Base-by-base conservation (phyloP, 2,888 invertebrate species). In the Orthosia gracilis region DNA sequence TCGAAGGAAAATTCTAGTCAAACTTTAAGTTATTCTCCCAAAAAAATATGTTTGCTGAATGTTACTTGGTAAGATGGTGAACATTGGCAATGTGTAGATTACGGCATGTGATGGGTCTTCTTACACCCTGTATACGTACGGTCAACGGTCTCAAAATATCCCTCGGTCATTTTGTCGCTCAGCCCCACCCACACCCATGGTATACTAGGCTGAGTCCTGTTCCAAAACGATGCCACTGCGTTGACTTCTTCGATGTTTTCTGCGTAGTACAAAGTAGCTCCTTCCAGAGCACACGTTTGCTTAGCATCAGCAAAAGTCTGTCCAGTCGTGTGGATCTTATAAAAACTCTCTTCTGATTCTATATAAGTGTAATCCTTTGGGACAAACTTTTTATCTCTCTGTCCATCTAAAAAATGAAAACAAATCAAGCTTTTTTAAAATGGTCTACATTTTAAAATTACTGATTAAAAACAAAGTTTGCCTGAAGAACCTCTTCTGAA, bases 361-460 rank as follows among this genome's bases (percentile, higher is more conserved):
- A 61, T 49, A n/a, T 94, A 93, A 0, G 84, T 82, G 11, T 87
- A 91, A 0, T 87, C 90, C 0, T 91, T 26, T 2, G 61, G n/a
- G 67, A 67, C 47, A 47, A 67, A 49, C n/a, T 17, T 67, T 26
- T 17, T 47, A n/a, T 67, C n/a, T 15, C 0, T 15, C n/a, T 26
- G 67, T 5, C n/a, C 26, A 67, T 1, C 67, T 67, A 21, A n/a
- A 66, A 66, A 17, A 31, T 21, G 31, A 50, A 4, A 4, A 17
- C 18, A 31, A 31, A 7, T 3, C 4, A 9, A 40, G 40, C 40
- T 9, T 9, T 40, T 40, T 40, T 0, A 40, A 9, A 40, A 40
- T 9, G 9, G 40, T 40, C 1, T 40, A 40, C 40, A 40, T 40
- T 40, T 40, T 40, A 40, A 9, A 9, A 40, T 40, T 0, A 40